Evolutionary conservation across 1,140 invertebrate genomes (phyloP).

Genomic region (Heliconius himera): DNA sequence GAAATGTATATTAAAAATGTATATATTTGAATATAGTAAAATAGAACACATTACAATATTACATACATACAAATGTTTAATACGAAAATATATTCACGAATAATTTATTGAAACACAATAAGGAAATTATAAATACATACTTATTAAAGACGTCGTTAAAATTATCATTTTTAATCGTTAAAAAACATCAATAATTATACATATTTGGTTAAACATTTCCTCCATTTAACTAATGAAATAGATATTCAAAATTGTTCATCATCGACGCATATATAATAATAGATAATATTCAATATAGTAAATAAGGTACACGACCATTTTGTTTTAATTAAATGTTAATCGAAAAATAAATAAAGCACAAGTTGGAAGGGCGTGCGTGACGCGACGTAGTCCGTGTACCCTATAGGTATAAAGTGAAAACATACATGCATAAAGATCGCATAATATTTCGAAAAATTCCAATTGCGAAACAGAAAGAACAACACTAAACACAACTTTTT

Average conservation of each 20-base stretch:
- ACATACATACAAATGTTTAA: neutral
- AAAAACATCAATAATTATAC: neutral
- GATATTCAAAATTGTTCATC: neutral
- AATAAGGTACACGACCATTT: neutral
- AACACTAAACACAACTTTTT: no score
- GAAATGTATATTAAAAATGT: neutral
- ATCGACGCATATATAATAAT: neutral
- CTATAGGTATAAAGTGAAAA: neutral
- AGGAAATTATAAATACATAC: neutral
- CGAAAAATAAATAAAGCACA: slow-evolving; percentile 17
- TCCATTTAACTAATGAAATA: neutral
- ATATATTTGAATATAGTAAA: neutral
- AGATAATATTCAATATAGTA: neutral
- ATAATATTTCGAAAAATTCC: neutral
- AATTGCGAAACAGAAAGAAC: no score
- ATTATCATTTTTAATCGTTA: neutral
- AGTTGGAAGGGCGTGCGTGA: neutral
- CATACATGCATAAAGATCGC: neutral
- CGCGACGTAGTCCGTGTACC: neutral
- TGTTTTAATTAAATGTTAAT: neutral
- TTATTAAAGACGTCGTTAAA: neutral
- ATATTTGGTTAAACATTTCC: slow-evolving; percentile 5
- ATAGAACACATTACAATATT: neutral
- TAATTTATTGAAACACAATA: neutral
- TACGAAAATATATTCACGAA: neutral